Evolutionary conservation across 23 tunicate species (phyloP), one percentile per base, ranked within the genome.

Genomic region (Oikopleura dioica): DNA sequence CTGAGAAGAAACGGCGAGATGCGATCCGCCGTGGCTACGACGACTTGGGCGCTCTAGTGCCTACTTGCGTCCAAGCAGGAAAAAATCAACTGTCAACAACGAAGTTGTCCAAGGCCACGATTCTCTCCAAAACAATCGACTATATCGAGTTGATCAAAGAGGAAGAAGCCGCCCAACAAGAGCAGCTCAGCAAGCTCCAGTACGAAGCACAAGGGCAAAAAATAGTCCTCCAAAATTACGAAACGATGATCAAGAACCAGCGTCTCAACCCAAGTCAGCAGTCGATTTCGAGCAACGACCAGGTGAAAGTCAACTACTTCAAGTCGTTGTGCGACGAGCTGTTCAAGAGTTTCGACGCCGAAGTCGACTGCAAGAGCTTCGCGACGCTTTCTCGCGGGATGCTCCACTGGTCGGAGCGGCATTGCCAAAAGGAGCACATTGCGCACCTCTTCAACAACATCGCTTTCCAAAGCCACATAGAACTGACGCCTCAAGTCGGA

Each of bases 1-100:
- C 97, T n/a, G 97, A 91, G 78, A 91, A 91, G 55, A 82, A 88
- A 36, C 75, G 97, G 35, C 78, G 97, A 68, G 97, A 91, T 59
- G 83, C 85, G 1, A 91, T 91, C 1, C 77, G 86, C 34, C 85
- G 85, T 76, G 97, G 97, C 51, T 77, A 78, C 38, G 59, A n/a
- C 23, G 55, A 44, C 16, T 44, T 44, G 16, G 34, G 9, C 35
- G 16, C 16, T 44, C 68, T 91, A 2, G 84, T 91, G 1, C 97
- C 97, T 0, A 82, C 78, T 68, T 38, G 58, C 1, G 33, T 76
- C 0, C 79, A 69, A 35, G 81, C 38, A 30, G n/a, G n/a, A n/a
- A n/a, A n/a, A n/a, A 86, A 84, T 51, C 36, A 59, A 16, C 72
- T 82, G 36, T 75, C 81, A 36, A 44, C 96, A 58, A 91, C 82